Evolutionary conservation across 2,113 vertebrate genomes (phyloP), one percentile per base, ranked within the genome.

Genomic region (Hypanus sabinus): DNA sequence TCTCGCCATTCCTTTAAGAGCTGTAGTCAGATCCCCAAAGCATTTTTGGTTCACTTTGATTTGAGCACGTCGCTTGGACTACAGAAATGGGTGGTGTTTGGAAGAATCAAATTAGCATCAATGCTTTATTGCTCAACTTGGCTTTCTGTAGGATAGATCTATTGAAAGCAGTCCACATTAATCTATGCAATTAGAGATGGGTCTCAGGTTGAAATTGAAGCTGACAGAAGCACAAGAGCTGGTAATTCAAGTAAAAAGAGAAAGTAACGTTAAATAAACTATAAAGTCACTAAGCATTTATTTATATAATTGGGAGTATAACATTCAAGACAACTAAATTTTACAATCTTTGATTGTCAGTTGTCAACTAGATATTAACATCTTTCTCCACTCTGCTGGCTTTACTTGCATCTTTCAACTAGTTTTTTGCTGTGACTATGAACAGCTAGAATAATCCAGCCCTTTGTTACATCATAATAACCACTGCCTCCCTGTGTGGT

Each of bases 391-490:
- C 85, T 88, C 60, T 87, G 83, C 27, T 65, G 30, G 30, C 62
- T 65, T 88, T 65, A n/a, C 12, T 33, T 65, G 30, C 14, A 88
- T 62, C 30, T 20, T 30, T 65, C 30, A n/a, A 30, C 60, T 88
- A 88, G 83, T 55, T 60, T 68, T 90, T 62, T 90, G 60, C n/a
- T n/a, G 60, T 90, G 60, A 33, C 30, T 68, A 33, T 90, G 30
- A 87, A 87, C 60, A 7, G 60, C 60, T 33, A 20, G 85, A 90
- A 65, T 68, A 90, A 90, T 90, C 60, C 65, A 90, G 27, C 60
- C 85, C 85, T 90, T 90, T 90, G 60, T 90, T 90, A 62, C 85
- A 90, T 90, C 85, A 90, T 90, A 90, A 90, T 90, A 90, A 65
- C 60, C 57, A 65, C 62, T 90, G 33, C 65, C 85, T 68, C 85